Evolutionary conservation across 2,888 invertebrate genomes (phyloP).

Genomic region (Mechanitis mazaeus): DNA sequence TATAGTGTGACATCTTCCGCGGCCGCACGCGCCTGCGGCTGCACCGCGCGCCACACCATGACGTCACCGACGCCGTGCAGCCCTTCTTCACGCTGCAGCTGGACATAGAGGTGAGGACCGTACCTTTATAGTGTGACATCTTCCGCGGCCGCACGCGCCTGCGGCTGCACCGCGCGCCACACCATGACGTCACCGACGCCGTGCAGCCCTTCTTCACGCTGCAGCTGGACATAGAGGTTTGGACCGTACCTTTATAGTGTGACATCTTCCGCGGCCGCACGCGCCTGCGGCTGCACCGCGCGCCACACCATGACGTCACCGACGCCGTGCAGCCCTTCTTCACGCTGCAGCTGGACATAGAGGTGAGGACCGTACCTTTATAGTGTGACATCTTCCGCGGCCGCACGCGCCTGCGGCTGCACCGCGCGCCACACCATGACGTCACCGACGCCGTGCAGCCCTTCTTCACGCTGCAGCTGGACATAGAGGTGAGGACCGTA

Average conservation of each 20-base stretch:
- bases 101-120: conserved; percentile 87
- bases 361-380: conserved; percentile 73
- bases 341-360: conserved; percentile 95
- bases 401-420: conserved; percentile 89
- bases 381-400: conserved; percentile 90
- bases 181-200: conserved; percentile 86
- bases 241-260: conserved; percentile 6
- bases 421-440: conserved; percentile 78
- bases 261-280: conserved; percentile 96
- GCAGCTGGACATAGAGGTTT: conserved; percentile 94
- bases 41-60: conserved; percentile 78
- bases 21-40: conserved; percentile 92
- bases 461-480: conserved; percentile 95
- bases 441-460: conserved; percentile 95
- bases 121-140: conserved; percentile 74
- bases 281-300: conserved; percentile 86
- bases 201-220: conserved; percentile 97
- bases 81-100: conserved; percentile 97
- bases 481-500: conserved; percentile 85
- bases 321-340: conserved; percentile 97
- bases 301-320: conserved; percentile 81
- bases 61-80: conserved; percentile 93
- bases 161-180: conserved; percentile 83
- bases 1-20: conserved; percentile 85
- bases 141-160: conserved; percentile 95